phyloP scores from a whole-genome alignment of 1,140 invertebrate species.

The Dendroctonus valens region DNA sequence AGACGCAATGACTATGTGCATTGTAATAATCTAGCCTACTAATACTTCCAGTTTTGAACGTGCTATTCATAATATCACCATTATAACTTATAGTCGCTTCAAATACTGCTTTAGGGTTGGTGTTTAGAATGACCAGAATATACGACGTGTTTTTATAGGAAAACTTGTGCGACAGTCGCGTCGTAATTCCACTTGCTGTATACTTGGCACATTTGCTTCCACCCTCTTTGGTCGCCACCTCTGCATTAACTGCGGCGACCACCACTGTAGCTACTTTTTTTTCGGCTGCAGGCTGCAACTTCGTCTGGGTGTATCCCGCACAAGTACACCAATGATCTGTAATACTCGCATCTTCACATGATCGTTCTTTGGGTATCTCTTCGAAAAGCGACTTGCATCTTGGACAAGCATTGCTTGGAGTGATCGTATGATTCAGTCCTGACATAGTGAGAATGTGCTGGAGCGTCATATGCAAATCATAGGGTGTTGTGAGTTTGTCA shows the following conservation, averaged over 20 bases:
- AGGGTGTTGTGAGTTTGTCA: constrained; percentile 67
- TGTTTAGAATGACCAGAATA: constrained; percentile 38
- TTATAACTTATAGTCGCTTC: constrained; percentile 39
- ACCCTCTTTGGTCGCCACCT: constrained; percentile 41
- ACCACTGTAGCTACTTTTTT: constrained; percentile 52
- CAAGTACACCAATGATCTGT: constrained; percentile 79
- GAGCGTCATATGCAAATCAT: constrained; percentile 69
- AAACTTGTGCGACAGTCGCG: constrained; percentile 32
- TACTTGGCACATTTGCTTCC: constrained; percentile 52
- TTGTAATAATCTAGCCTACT: constrained; percentile 63
- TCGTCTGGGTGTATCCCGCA: constrained; percentile 52
- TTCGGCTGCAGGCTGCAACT: constrained; percentile 49
- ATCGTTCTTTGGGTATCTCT: constrained; percentile 62
- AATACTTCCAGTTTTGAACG: constrained; percentile 51
- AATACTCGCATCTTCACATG: constrained; percentile 72
- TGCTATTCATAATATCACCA: constrained; percentile 30
- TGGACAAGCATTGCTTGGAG: constrained; percentile 57
- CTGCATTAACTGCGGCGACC: constrained; percentile 47
- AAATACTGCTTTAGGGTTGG: constrained; percentile 41
- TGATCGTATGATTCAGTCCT: constrained; percentile 49
- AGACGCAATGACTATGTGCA: constrained; percentile 55
- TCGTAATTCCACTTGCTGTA: constrained; percentile 22
- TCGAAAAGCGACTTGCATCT: constrained; percentile 67
- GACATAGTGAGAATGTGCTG: constrained; percentile 51
- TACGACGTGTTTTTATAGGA: constrained; percentile 37